Conservation (phyloP, 2,797 vertebrate genomes). For the Malurus leucopterus region DNA sequence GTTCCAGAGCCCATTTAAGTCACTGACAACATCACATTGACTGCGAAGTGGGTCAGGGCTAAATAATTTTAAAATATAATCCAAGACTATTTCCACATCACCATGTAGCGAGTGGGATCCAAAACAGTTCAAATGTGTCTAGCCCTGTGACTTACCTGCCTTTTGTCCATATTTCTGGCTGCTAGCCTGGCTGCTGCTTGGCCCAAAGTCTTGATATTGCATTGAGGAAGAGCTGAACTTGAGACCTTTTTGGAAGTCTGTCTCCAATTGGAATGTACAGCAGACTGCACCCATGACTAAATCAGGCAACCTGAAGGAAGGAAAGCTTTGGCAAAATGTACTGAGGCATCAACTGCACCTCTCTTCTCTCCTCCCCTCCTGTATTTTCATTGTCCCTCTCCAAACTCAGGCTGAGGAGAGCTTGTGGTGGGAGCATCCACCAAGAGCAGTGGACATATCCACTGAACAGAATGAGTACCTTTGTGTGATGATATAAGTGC, state of each 20-base stretch:
- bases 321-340: background rate
- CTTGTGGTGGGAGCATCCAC: background rate
- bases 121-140: background rate
- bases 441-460: background rate
- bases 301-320: background rate
- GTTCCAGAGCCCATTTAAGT: slow-evolving; percentile 36
- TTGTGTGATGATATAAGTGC: background rate
- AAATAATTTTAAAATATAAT: slow-evolving; percentile 25
- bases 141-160: background rate
- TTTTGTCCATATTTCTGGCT: slow-evolving; percentile 8
- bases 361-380: background rate
- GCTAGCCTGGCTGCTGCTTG: background rate
- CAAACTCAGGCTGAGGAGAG: background rate
- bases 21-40: slow-evolving; percentile 22
- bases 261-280: background rate
- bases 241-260: background rate
- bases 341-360: background rate
- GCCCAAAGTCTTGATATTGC: background rate
- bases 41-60: background rate
- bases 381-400: background rate
- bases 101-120: background rate
- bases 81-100: slow-evolving; percentile 12
- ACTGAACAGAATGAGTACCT: background rate
- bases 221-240: background rate
- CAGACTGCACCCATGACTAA: background rate